Evolutionary conservation across 1,140 invertebrate genomes (phyloP), one percentile per base, ranked within the genome.

Genomic region (Cephus cinctus): DNA sequence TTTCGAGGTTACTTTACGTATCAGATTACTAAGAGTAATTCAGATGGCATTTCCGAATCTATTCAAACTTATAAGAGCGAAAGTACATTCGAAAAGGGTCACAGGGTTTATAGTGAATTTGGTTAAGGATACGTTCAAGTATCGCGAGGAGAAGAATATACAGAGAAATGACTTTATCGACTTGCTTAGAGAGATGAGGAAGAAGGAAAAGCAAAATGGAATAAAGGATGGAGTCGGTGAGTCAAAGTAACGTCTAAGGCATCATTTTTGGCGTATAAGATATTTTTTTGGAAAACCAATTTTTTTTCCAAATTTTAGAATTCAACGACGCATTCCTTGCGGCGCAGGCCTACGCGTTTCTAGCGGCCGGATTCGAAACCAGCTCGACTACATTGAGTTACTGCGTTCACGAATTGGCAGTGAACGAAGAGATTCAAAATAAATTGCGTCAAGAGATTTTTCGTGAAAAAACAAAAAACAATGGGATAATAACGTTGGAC

Each of bases 331-430:
- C 67, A 43, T 57, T 75, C 45, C 69, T 80, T 51, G 69, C 69
- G 5, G 78, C 78, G 3, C 79, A 81, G 61, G 72, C 72, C 11
- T 71, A 80, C 59, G 69, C 80, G 56, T 81, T 81, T 54, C 75
- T 82, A 63, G 44, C 82, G 9, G 81, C 80, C 18, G 82, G 82
- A 5, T 79, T 80, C 49, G 83, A 85, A 45, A 82, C 84, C 0
- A 81, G 82, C 1, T 67, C 81, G 4, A 78, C 76, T 16, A 71
- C 80, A 0, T 58, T 85, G 18, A 71, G 75, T 3, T 80, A 78
- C 57, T 71, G 75, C 40, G 55, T 78, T 23, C 82, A 80, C 56
- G 63, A 77, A 47, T 63, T 86, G 34, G 81, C 83, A 4, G 72
- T 72, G 48, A 67, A 83, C 56, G 71, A 73, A 23, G 78, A 81